Evolutionary conservation across 1,140 invertebrate genomes (phyloP).

Genomic region (Mactra quadrangularis): DNA sequence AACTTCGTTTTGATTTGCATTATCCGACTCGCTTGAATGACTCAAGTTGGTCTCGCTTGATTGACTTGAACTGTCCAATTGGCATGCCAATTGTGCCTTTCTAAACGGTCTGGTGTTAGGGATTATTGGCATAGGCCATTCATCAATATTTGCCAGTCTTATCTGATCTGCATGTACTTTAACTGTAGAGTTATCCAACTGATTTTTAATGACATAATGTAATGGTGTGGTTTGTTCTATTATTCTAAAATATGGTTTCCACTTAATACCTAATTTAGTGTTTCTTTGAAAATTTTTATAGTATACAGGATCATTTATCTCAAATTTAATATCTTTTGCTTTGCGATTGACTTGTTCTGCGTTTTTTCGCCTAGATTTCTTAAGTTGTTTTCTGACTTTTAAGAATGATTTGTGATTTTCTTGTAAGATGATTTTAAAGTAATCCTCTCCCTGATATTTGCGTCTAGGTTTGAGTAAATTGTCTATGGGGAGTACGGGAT

Average conservation of each 20-base stretch:
- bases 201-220: constrained; percentile 48
- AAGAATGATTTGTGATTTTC: constrained; percentile 52
- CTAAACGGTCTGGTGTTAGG: neutral
- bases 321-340: constrained; percentile 3
- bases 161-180: constrained; percentile 34
- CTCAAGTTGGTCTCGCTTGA: no score
- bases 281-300: constrained; percentile 46
- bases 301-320: constrained; percentile 49
- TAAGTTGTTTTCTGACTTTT: constrained; percentile 29
- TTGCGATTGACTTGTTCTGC: constrained; percentile 36
- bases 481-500: constrained; percentile 41
- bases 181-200: constrained; percentile 25
- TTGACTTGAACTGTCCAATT: neutral
- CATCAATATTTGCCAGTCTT: constrained; percentile 25
- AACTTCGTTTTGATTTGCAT: neutral
- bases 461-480: constrained; percentile 43
- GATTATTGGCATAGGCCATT: neutral
- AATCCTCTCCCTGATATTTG: neutral
- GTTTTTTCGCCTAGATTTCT: constrained; percentile 32
- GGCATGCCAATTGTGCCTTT: constrained; percentile 3
- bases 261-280: constrained; percentile 37
- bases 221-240: constrained; percentile 37
- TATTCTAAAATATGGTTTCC: constrained; percentile 44
- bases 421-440: constrained; percentile 6
- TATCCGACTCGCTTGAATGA: neutral